Evolutionary conservation across 2,888 invertebrate species (phyloP), one percentile per base, ranked within the genome.

Genomic region (Dicranocentrus wangi): DNA sequence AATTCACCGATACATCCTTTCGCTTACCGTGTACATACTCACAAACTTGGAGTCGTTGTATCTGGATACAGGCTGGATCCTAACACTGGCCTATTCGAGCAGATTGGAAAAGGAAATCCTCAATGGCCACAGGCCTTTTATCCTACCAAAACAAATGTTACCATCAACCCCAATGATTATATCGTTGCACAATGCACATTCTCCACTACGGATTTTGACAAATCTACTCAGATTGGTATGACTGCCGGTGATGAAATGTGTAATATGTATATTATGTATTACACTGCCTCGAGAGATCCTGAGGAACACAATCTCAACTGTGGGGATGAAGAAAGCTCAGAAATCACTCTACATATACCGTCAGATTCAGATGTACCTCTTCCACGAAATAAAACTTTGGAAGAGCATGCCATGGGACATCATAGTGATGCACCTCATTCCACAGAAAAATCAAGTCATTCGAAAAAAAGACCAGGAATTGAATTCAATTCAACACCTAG

Each of bases 91-190:
- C 76, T 86, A 27, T 89, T 88, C 87, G 87, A 85, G 1, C 86
- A 91, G 73, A 86, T 87, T 51, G 87, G 86, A 27, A 91, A 90
- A 86, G 90, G 91, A 55, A 91, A 91, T 87, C 92, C 92, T 1
- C 91, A 91, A 85, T 91, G 91, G 91, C 91, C 92, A 0, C 92
- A 80, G 89, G 89, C 91, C 15, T 92, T 92, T 88, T 91, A 91
- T 87, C 90, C 90, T 28, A 89, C 90, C 84, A 85, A 87, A n/a
- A 83, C 87, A 8, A 82, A 89, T 43, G 42, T 84, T 3, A 88
- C 87, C 17, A 89, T 92, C 15, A 87, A 88, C 23, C 88, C 88
- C 23, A 89, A 88, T 32, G 91, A 92, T 84, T 86, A 88, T 63
- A 85, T 86, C 88, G 90, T 90, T 61, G 91, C 91, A 0, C 88